Percentiles rank a stretch among this genome's conserved stretches.
Evolutionary conservation across 2,797 vertebrate species (phyloP).

Genomic region (Buphagus erythrorhynchus): DNA sequence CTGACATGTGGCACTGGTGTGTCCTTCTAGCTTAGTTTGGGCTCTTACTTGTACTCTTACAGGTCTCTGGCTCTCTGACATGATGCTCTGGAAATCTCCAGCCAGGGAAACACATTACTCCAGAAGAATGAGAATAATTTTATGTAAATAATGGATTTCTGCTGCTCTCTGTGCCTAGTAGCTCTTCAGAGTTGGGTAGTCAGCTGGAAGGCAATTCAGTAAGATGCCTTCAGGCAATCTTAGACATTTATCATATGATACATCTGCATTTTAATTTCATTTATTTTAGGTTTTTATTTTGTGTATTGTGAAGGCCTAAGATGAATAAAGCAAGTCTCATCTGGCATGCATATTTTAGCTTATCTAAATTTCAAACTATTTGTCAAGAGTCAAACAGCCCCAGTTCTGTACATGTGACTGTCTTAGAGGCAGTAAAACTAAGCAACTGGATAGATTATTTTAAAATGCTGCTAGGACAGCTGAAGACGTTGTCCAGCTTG

Average conservation of each 20-base stretch:
- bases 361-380: background rate
- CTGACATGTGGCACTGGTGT: background rate
- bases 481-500: background rate
- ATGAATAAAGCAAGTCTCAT: background rate
- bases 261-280: background rate
- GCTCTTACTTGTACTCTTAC: background rate
- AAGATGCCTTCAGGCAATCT: background rate
- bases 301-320: background rate
- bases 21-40: background rate
- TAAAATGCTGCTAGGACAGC: background rate
- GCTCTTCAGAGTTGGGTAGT: background rate
- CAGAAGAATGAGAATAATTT: background rate
- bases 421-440: background rate
- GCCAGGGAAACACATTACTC: background rate
- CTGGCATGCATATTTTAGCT: background rate
- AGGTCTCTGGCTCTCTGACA: background rate
- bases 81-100: background rate
- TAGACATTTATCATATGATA: background rate
- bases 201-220: background rate
- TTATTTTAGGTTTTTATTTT: background rate
- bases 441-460: background rate
- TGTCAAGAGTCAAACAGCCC: background rate
- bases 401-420: background rate
- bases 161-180: background rate
- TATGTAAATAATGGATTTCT: background rate